These are phyloP conservation scores for Neodon shergylaensis DNA, from an alignment of 2,113 vertebrate genomes.

Conservation along the genomic window DNA sequence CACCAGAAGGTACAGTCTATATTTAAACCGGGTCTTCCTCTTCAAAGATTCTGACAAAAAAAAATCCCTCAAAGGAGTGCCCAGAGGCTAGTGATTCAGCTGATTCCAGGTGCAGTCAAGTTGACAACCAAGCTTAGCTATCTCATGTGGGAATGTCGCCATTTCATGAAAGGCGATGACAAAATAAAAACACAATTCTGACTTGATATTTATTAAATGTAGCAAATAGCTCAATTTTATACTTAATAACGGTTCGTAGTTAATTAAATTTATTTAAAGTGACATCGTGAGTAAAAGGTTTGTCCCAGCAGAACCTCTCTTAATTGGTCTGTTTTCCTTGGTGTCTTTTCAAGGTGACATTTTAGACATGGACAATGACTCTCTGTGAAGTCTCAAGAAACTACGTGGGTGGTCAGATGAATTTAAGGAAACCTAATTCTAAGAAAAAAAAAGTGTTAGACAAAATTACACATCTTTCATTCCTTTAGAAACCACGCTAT, in stretches of 20 bases:
- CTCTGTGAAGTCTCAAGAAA: conserved; percentile 13
- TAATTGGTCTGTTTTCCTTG: conserved; percentile 23
- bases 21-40: not conserved
- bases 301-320: not conserved
- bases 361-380: not conserved
- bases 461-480: not conserved
- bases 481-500: not conserved
- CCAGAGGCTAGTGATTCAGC: not conserved
- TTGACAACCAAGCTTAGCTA: not conserved
- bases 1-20: not conserved
- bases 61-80: not conserved
- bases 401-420: not conserved
- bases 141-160: too few relatives aligned
- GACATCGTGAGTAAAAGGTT: not conserved
- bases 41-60: not conserved
- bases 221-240: not conserved
- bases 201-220: not conserved
- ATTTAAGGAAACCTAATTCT: conserved; percentile 24
- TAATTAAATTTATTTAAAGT: conserved; percentile 30
- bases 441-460: not conserved
- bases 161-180: not conserved
- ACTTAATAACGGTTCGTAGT: not conserved
- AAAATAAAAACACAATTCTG: not conserved
- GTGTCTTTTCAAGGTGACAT: not conserved
- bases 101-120: not conserved